phyloP scores from a whole-genome alignment of 2,797 vertebrate species.

The Darevskia nairensis region DNA sequence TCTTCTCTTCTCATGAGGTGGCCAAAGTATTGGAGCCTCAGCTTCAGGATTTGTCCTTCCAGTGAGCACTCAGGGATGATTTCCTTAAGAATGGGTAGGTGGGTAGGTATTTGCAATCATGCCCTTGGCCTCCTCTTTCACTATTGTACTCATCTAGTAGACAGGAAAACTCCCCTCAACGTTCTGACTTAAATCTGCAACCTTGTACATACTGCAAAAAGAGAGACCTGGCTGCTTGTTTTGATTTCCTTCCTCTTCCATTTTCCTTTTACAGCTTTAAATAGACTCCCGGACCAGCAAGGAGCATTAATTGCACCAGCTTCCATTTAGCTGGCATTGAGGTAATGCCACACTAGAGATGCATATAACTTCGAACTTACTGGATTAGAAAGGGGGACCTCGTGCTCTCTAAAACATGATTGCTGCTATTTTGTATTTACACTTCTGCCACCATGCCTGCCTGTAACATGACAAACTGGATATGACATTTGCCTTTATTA shows the following conservation, averaged over 20 bases:
- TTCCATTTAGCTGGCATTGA: too few species aligned
- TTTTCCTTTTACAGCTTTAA: background rate
- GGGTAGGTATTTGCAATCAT: background rate
- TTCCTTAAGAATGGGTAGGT: background rate
- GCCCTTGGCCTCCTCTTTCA: background rate
- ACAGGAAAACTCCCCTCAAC: background rate
- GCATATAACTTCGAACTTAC: too few species aligned
- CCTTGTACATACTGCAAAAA: background rate
- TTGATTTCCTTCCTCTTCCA: background rate
- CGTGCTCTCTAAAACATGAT: too few species aligned
- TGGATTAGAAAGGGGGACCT: too few species aligned
- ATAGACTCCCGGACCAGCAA: too few species aligned
- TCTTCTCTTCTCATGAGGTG: too few species aligned
- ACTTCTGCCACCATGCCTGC: background rate
- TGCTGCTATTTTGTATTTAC: background rate
- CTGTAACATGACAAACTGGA: background rate
- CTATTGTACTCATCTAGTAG: too few species aligned
- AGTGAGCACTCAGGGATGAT: too few species aligned
- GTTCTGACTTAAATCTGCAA: background rate
- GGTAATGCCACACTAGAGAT: too few species aligned
- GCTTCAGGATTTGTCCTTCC: too few species aligned
- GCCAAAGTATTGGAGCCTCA: too few species aligned
- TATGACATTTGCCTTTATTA: background rate
- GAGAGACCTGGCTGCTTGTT: background rate
- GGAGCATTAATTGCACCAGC: too few species aligned